Base-by-base conservation (phyloP, 1,140 invertebrate genomes). In the Drosophila ohnishii region DNA sequence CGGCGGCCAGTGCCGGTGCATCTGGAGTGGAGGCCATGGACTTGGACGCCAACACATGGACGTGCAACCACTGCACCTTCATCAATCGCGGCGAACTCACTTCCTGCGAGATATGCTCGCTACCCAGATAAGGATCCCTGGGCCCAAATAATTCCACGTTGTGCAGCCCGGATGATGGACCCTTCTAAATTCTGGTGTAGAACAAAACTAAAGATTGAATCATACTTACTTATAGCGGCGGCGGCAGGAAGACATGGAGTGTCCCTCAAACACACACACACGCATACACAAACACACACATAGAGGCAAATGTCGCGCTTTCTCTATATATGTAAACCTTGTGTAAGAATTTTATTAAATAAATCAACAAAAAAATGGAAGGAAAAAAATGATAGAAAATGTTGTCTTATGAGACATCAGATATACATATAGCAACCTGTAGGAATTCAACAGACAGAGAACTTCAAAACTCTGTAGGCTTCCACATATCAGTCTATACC, bases 21-120 rank as follows among this genome's bases (percentile, higher is more conserved):
- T 56, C 73, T 44, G 48, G 73, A 11, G 59, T 78, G 22, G 87
- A 83, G 25, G 79, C 85, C 14, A 82, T 89, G 50, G 90, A 77
- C 37, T 77, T 91, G 37, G 87, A 91, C 44, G 80, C 77, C 57
- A 92, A 90, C 64, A 92, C 92, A 44, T 99, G 98, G 98, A 97
- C 96, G 11, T 99, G 98, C 92, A 94, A 94, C 65, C 95, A 97
- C 85, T 99, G 98, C 93, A 99, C 98, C 63, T 99, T 96, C 92
- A 94, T 98, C 80, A 99, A 99, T 93, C 93, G 94, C 64, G 92
- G 94, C 50, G 94, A 95, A 50, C 92, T 94, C 51, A 93, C 92
- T 59, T 94, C 94, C 66, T 99, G 98, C 93, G 98, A 99, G 91
- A 98, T 99, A 94, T 99, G 98, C 93, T 95, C 94, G 84, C 94